Evolutionary conservation across 2,888 invertebrate species (phyloP).

Genomic region (Phania funesta): DNA sequence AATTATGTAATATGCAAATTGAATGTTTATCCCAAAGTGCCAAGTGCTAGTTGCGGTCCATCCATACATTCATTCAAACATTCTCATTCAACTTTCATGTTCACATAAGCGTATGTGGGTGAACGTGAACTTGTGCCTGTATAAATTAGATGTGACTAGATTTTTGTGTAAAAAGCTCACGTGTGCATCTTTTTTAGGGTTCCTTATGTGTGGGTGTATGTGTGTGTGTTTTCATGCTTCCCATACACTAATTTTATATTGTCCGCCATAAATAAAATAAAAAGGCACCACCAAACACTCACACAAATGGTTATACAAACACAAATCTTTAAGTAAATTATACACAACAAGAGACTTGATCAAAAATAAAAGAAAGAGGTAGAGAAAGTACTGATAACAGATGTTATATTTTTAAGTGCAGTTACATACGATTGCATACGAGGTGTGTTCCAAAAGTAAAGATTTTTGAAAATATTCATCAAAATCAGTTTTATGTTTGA

Average conservation of each 20-base stretch:
- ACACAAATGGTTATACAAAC: neutral
- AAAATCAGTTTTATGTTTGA: too few relatives aligned
- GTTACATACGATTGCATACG: neutral
- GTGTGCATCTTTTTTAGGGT: neutral
- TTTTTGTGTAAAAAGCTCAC: conserved; percentile 49
- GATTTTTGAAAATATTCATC: too few relatives aligned
- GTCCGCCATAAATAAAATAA: conserved; percentile 32
- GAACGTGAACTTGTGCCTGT: neutral
- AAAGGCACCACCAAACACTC: neutral
- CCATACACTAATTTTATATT: conserved; percentile 41
- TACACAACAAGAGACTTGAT: neutral
- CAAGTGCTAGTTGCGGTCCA: conserved; percentile 50
- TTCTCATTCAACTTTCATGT: neutral
- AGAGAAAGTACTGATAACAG: neutral
- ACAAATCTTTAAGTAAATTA: neutral
- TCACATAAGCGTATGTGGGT: neutral
- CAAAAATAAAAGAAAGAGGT: neutral
- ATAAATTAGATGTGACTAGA: conserved; percentile 1
- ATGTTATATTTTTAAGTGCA: neutral
- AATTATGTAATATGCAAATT: conserved; percentile 71
- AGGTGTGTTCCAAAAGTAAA: neutral
- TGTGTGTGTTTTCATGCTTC: neutral
- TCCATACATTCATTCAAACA: conserved; percentile 22
- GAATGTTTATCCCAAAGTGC: conserved; percentile 68
- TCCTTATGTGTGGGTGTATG: neutral